phyloP scores from a whole-genome alignment of 2,113 vertebrate genomes.

The Bubo bubo region DNA sequence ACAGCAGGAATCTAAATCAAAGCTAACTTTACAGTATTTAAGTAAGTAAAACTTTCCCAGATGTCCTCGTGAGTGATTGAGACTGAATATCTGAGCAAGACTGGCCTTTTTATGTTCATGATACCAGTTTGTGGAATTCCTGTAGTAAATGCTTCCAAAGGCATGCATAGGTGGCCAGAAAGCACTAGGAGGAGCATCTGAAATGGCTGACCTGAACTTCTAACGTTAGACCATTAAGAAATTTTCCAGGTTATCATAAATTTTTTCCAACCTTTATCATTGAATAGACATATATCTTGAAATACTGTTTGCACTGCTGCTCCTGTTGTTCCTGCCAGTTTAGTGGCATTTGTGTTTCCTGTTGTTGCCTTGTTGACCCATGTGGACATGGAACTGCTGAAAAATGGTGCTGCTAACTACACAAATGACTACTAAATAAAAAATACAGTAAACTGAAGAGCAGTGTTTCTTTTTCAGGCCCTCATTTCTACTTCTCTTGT shows the following conservation, averaged over 20 bases:
- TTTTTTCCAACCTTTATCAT: not conserved
- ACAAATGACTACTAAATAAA: not conserved
- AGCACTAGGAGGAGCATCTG: not conserved
- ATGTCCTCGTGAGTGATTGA: not conserved
- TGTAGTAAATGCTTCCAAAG: not conserved
- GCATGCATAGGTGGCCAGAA: not conserved
- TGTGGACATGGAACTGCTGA: not conserved
- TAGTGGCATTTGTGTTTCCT: not conserved
- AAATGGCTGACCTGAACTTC: not conserved
- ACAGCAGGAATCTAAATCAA: not conserved
- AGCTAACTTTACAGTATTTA: not conserved
- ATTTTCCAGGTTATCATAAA: not conserved
- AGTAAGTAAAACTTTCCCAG: not conserved
- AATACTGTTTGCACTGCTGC: not conserved
- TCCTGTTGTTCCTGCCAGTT: not conserved
- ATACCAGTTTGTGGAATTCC: not conserved
- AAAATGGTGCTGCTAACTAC: not conserved
- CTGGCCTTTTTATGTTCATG: not conserved
- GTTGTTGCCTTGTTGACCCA: not conserved
- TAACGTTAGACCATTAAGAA: not conserved
- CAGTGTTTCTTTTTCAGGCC: not conserved
- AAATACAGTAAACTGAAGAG: not conserved
- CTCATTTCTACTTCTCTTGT: not conserved
- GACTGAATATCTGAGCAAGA: not conserved
- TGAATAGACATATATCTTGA: not conserved